These are phyloP conservation scores for Prosopocoilus inquinatus DNA, from an alignment of 2,888 invertebrate genomes.

Conservation along the genomic window DNA sequence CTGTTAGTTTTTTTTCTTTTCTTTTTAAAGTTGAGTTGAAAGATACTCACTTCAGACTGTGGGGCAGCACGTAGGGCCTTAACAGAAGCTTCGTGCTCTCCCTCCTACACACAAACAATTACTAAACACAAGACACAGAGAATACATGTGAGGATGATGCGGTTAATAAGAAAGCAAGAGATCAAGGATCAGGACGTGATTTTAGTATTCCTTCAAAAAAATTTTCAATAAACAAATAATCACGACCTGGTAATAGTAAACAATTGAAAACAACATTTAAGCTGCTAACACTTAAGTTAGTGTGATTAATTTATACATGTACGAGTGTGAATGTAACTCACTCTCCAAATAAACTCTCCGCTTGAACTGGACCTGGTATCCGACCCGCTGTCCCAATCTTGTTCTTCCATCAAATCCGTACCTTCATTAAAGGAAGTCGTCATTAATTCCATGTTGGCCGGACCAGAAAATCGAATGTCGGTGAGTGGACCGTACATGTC, in stretches of 20 bases:
- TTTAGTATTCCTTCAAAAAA: too few species aligned
- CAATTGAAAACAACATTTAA: too few species aligned
- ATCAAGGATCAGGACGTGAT: neutral
- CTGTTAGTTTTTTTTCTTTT: too few species aligned
- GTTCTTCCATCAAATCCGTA: conserved; percentile 54
- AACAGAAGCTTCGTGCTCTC: conserved; percentile 51
- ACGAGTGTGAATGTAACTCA: conserved; percentile 44
- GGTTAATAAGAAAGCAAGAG: neutral
- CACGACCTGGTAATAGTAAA: too few species aligned
- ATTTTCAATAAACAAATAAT: too few species aligned
- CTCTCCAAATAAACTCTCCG: conserved; percentile 80
- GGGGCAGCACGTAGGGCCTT: conserved; percentile 50
- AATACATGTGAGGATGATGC: neutral
- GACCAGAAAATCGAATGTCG: conserved; percentile 49
- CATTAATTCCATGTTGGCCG: conserved; percentile 43
- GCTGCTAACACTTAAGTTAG: too few species aligned
- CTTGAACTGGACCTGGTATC: conserved; percentile 71
- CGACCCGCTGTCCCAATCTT: conserved; percentile 71
- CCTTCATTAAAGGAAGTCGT: conserved; percentile 53
- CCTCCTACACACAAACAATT: conserved; percentile 44
- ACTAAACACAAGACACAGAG: conserved; percentile 9
- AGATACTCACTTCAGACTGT: conserved; percentile 45
- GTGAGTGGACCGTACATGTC: conserved; percentile 45
- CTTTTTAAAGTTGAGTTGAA: too few species aligned
- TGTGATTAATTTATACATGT: too few species aligned